A percentile compares a stretch with the other conserved stretches of the same genome.
Conservation (phyloP, 2,113 vertebrate species). For the Cathartes aura region DNA sequence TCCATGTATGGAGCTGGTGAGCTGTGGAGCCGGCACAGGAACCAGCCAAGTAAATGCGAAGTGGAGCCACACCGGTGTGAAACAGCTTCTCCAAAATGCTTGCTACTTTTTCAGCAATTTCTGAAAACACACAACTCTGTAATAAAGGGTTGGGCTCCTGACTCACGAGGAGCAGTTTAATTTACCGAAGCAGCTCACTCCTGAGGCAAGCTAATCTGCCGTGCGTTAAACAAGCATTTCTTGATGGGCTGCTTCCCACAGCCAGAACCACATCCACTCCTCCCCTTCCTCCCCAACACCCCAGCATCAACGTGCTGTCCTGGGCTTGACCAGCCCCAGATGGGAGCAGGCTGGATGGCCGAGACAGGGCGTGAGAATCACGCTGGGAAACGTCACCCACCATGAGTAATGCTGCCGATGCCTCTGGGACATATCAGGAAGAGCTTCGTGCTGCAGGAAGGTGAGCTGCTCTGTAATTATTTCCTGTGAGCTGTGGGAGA, state of each 20-base stretch:
- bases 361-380: not conserved
- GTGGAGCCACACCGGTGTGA: not conserved
- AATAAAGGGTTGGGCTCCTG: not conserved
- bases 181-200: not conserved
- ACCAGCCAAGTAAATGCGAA: not conserved
- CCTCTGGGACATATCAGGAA: not conserved
- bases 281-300: not conserved
- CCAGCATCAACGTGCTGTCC: rapidly evolving
- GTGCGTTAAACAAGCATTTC: not conserved
- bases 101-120: not conserved
- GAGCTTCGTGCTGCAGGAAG: not conserved
- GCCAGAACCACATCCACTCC: not conserved
- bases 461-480: slow-evolving; percentile 11
- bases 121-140: not conserved
- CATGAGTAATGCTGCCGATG: slow-evolving; percentile 4
- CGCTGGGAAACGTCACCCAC: not conserved
- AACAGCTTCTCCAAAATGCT: not conserved
- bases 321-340: not conserved
- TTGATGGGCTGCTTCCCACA: slow-evolving; percentile 1
- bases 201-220: not conserved
- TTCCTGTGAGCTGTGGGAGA: not conserved
- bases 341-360: not conserved
- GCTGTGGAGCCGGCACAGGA: not conserved
- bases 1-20: not conserved
- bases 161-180: not conserved